Evolutionary conservation across 2,797 vertebrate genomes (phyloP).

Genomic region (Periparus ater): DNA sequence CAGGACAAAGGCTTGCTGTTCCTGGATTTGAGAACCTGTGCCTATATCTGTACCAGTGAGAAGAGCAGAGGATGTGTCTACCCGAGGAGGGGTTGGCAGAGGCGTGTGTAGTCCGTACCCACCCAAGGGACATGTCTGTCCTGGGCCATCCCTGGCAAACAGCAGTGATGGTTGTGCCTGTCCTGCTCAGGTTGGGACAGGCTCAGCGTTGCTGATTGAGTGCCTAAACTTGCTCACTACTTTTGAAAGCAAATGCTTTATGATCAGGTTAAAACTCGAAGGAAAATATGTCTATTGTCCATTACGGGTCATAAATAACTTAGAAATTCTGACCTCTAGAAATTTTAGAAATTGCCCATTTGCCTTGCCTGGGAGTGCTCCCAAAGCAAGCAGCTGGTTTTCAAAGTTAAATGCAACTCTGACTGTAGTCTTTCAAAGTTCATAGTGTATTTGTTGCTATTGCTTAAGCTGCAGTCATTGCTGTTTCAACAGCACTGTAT

Average conservation of each 20-base stretch:
- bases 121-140: not conserved
- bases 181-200: not conserved
- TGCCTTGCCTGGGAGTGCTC: not conserved
- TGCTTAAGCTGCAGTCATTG: not conserved
- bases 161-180: too few relatives aligned
- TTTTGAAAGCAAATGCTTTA: not conserved
- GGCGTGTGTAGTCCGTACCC: rapidly evolving
- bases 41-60: not conserved
- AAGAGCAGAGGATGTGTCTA: not conserved
- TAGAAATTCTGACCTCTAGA: not conserved
- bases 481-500: not conserved
- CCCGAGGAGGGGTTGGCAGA: not conserved
- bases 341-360: not conserved
- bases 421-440: not conserved
- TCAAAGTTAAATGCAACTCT: not conserved
- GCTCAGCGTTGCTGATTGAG: not conserved
- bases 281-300: not conserved
- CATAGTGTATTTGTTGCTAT: not conserved
- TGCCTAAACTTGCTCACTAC: not conserved
- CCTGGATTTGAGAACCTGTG: not conserved
- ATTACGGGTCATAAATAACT: not conserved
- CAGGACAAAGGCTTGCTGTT: rapidly evolving
- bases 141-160: not conserved
- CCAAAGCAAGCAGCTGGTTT: not conserved
- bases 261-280: not conserved